phyloP scores from a whole-genome alignment of 2,797 vertebrate genomes.

The Sebastes iracundus region DNA sequence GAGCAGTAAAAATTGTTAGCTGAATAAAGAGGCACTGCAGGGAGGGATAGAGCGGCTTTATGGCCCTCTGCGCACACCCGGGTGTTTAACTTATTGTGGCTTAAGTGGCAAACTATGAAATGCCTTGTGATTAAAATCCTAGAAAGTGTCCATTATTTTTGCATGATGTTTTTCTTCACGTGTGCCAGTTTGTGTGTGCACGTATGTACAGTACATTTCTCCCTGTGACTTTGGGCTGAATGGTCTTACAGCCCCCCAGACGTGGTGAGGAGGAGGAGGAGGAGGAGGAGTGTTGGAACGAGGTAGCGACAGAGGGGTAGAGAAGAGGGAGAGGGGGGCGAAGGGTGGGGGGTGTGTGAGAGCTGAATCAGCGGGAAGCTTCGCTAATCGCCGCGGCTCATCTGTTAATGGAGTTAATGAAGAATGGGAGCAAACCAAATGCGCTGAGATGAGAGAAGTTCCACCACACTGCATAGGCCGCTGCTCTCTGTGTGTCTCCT shows the following conservation, averaged over 20 bases:
- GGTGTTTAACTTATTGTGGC: conserved; percentile 58
- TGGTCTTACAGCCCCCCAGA: conserved; percentile 72
- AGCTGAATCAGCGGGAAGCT: conserved; percentile 88
- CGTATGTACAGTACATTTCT: conserved; percentile 9
- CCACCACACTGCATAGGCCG: conserved; percentile 85
- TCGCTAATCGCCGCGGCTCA: conserved; percentile 87
- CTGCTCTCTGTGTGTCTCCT: conserved; percentile 67
- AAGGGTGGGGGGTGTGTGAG: conserved; percentile 49
- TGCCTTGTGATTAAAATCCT: conserved; percentile 40
- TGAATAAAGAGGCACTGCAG: conserved; percentile 73
- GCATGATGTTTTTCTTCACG: neutral
- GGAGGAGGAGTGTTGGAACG: conserved; percentile 47
- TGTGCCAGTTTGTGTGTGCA: conserved; percentile 14
- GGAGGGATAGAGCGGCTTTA: conserved; percentile 67
- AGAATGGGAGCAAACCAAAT: conserved; percentile 88
- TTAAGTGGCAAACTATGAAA: conserved; percentile 53
- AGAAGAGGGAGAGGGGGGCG: conserved; percentile 13
- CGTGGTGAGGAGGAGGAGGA: conserved; percentile 27
- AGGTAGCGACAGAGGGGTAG: conserved; percentile 61
- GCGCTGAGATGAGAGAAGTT: conserved; percentile 89
- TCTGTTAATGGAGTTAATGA: conserved; percentile 92
- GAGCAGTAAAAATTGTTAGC: conserved; percentile 76
- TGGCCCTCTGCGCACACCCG: conserved; percentile 50
- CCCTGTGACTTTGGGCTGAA: conserved; percentile 54
- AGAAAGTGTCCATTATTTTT: conserved; percentile 15